Conservation (phyloP, 1,140 invertebrate genomes). For the Akabosia matsudoensis region DNA sequence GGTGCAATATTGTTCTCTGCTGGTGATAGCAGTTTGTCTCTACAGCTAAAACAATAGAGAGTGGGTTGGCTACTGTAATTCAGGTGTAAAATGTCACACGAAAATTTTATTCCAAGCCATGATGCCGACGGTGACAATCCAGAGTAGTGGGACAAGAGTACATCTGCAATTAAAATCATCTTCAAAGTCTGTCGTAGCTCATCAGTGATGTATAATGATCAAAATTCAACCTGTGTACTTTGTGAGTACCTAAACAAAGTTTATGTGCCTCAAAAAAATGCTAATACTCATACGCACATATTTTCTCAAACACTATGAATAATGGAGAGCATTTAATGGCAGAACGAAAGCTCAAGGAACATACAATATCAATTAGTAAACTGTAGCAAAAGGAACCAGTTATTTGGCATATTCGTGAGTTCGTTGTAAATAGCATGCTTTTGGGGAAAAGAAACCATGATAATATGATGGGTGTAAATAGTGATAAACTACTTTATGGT, state of each 20-base stretch:
- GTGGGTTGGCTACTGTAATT: neutral
- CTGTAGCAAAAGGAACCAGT: neutral
- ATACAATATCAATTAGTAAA: neutral
- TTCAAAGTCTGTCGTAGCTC: neutral
- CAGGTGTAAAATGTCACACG: conserved; percentile 1
- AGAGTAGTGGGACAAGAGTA: neutral
- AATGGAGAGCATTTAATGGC: neutral
- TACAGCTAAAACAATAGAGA: neutral
- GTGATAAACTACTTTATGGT: no score
- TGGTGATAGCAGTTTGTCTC: neutral
- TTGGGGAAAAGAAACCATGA: neutral
- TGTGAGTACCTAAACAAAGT: neutral
- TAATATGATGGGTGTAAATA: neutral
- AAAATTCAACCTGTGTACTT: neutral
- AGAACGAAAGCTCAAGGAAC: neutral
- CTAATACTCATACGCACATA: no score
- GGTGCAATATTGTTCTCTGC: neutral
- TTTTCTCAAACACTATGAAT: neutral
- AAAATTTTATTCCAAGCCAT: conserved; percentile 24
- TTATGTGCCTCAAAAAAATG: no score
- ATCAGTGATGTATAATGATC: neutral
- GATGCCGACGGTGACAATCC: neutral
- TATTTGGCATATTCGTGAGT: neutral
- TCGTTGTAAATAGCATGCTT: neutral
- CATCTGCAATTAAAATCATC: conserved; percentile 22